Conservation (phyloP, 92 coral and sea anemone species). For the Epizoanthus fatuus region DNA sequence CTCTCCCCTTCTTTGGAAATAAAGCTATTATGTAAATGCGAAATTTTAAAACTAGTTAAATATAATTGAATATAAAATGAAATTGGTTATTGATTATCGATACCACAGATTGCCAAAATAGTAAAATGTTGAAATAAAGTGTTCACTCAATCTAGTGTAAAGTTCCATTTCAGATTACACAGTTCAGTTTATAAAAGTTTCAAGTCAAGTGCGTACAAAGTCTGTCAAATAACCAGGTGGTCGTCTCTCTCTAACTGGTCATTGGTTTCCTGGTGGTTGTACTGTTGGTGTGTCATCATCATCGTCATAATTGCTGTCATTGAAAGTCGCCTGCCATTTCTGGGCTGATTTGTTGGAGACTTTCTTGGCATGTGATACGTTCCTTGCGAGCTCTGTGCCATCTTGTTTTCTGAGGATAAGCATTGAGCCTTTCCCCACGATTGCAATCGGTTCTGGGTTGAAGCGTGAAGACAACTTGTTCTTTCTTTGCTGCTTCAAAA, state of each 20-base stretch:
- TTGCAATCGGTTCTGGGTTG: background rate
- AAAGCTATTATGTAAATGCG: no score
- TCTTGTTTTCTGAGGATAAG: background rate
- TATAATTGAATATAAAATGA: no score
- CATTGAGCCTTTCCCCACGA: conserved; percentile 11
- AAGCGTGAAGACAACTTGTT: background rate
- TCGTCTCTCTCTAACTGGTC: background rate
- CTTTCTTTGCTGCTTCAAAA: background rate
- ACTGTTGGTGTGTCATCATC: background rate
- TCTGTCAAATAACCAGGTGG: no score
- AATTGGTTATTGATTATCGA: background rate
- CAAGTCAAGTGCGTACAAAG: no score
- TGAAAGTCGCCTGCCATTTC: background rate
- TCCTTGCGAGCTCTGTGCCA: background rate
- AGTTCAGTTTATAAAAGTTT: no score
- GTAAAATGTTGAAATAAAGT: no score
- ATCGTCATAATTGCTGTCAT: background rate
- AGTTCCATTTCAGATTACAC: no score
- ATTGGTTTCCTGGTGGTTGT: background rate
- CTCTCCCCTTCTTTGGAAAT: no score
- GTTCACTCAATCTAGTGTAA: no score
- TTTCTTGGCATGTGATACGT: background rate
- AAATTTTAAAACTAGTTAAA: no score
- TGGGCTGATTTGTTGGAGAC: background rate
- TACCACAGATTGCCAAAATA: no score